A percentile compares a stretch with the other conserved stretches of the same genome.
Evolutionary conservation across 2,888 invertebrate species (phyloP).

Genomic region (Eucera pruinosa): DNA sequence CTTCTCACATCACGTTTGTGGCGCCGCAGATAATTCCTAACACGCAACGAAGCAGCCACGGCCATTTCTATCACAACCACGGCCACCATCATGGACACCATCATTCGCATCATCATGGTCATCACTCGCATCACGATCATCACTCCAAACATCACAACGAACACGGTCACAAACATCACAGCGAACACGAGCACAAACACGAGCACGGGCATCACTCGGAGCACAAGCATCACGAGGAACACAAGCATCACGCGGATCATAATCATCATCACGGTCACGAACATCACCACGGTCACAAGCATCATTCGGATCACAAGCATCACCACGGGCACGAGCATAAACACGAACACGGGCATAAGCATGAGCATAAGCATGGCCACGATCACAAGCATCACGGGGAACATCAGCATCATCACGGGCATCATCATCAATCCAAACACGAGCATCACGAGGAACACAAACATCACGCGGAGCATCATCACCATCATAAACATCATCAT

Average conservation of each 20-base stretch:
- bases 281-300: slow-evolving; percentile 73
- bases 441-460: slow-evolving; percentile 72
- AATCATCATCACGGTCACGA: slow-evolving; percentile 73
- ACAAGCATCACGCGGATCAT: slow-evolving; percentile 72
- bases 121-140: slow-evolving; percentile 73
- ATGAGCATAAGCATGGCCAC: slow-evolving; percentile 72
- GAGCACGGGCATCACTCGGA: slow-evolving; percentile 73
- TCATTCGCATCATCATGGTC: slow-evolving; percentile 73
- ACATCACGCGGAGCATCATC: slow-evolving; percentile 70
- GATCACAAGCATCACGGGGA: slow-evolving; percentile 70
- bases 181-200: slow-evolving; percentile 75
- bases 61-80: slow-evolving; percentile 68
- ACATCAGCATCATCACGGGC: slow-evolving; percentile 68
- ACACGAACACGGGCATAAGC: slow-evolving; percentile 71
- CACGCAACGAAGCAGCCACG: slow-evolving; percentile 42
- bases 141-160: slow-evolving; percentile 70
- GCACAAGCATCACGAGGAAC: slow-evolving; percentile 72
- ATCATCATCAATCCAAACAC: slow-evolving; percentile 74
- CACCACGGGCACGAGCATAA: slow-evolving; percentile 71
- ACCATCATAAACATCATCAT: slow-evolving; percentile 73
- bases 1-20: slow-evolving; percentile 42
- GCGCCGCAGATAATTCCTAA: slow-evolving; percentile 35
- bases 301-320: slow-evolving; percentile 74
- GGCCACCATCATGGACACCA: slow-evolving; percentile 71
- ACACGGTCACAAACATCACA: slow-evolving; percentile 70